phyloP scores from a whole-genome alignment of 2,888 invertebrate genomes.

The Platycnemis pennipes region DNA sequence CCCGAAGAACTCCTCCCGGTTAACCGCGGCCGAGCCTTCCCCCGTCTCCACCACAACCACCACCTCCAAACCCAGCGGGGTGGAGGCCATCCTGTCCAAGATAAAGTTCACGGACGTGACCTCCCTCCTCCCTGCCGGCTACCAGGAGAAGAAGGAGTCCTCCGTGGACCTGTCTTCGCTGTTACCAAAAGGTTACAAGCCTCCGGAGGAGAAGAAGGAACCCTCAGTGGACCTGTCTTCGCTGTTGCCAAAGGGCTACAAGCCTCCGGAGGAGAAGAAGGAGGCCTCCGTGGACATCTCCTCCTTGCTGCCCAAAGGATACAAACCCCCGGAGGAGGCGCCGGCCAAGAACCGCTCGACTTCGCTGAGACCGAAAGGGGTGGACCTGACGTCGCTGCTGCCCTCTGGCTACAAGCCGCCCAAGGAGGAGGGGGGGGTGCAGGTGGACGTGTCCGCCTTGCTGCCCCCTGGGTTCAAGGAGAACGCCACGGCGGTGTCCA shows the following conservation, averaged over 20 bases:
- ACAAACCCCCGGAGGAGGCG: constrained; percentile 74
- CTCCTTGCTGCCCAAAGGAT: constrained; percentile 74
- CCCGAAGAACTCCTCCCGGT: not conserved
- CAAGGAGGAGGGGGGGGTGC: constrained; percentile 59
- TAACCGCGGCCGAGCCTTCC: not conserved
- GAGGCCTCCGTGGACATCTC: constrained; percentile 76
- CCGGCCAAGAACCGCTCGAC: constrained; percentile 71
- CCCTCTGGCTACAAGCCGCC: constrained; percentile 76
- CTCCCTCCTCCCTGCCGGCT: constrained; percentile 74
- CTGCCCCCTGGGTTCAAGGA: constrained; percentile 84
- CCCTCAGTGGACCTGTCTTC: constrained; percentile 76
- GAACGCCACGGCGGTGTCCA: constrained; percentile 74
- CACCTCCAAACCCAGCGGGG: not conserved
- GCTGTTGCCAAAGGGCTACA: constrained; percentile 74
- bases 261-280: constrained; percentile 74
- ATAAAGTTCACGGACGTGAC: constrained; percentile 81
- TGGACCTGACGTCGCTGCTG: constrained; percentile 60
- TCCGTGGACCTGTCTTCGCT: constrained; percentile 83
- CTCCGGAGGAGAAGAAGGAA: constrained; percentile 76
- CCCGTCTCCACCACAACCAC: not conserved
- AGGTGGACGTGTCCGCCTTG: constrained; percentile 78
- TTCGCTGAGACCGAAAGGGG: constrained; percentile 78
- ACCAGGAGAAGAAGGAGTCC: constrained; percentile 78
- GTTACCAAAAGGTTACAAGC: constrained; percentile 86
- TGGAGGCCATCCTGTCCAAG: constrained; percentile 79